Evolutionary conservation across 2,888 invertebrate species (phyloP), one percentile per base, ranked within the genome.

Genomic region (Trissolcus japonicus): DNA sequence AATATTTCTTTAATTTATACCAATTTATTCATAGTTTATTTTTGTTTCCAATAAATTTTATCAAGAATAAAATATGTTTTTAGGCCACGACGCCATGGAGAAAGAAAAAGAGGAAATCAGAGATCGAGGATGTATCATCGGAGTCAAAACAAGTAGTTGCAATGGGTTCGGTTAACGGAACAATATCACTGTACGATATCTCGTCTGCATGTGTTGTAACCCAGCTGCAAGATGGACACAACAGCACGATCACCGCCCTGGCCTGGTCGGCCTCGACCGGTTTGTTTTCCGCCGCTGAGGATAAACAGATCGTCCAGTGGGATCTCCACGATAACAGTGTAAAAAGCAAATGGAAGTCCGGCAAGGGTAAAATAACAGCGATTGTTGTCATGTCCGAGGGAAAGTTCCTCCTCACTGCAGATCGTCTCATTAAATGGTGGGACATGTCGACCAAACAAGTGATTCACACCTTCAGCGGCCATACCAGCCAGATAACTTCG

Each of bases 111-210:
- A 85, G 87, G 89, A 82, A 85, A 66, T 83, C 83, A 4, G 86
- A 89, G 13, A 85, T 86, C 16, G 89, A 89, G 61, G 88, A 88
- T 21, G 63, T 76, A 41, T 1, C 35, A 11, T 35, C 35, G 2
- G 82, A 84, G 16, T 76, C 80, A 48, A 87, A 86, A 66, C 90
- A 91, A 71, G 90, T 93, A 79, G 90, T 96, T 85, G 94, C 93
- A 0, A 90, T 96, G 86, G 96, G 96, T 57, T 95, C 95, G 17
- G 91, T 91, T 2, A 92, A 92, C 81, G 96, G 96, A 60, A 91
- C 92, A 79, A 90, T 96, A 62, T 90, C 94, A 40, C 87, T 95
- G 76, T 96, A 95, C 73, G 92, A 91, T 55, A 90, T 91, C 4
- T 91, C 90, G 51, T 83, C 87, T 3, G 88, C 87, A 13, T 86